Evolutionary conservation across 2,113 vertebrate genomes (phyloP).

Genomic region (Brienomyrus brachyistius): DNA sequence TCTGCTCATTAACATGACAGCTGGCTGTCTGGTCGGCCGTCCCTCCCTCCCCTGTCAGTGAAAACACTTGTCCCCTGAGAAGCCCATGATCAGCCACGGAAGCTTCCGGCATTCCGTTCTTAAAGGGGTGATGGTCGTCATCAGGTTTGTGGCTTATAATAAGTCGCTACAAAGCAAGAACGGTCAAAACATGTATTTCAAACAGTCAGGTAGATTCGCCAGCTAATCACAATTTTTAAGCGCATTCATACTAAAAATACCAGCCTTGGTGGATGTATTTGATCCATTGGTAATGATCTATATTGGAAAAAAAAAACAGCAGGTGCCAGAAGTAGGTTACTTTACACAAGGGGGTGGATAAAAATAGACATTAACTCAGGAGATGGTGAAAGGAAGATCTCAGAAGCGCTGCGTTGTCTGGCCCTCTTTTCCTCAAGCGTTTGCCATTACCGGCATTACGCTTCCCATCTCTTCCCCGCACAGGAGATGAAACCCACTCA

Average conservation of each 20-base stretch:
- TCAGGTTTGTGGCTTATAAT: background rate
- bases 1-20: background rate
- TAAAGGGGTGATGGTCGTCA: background rate
- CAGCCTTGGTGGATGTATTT: background rate
- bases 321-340: constrained; percentile 12
- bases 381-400: background rate
- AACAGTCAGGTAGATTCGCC: background rate
- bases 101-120: background rate
- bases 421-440: background rate
- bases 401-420: background rate
- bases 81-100: background rate
- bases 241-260: background rate
- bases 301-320: background rate
- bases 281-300: constrained; percentile 11
- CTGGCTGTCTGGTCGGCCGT: background rate
- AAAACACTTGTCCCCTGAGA: background rate
- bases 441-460: background rate
- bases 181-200: background rate
- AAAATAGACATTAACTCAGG: constrained; percentile 4
- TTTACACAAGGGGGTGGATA: constrained; percentile 3
- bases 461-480: background rate
- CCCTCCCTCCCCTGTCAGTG: background rate
- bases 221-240: constrained; percentile 3
- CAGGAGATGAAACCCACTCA: constrained; percentile 21
- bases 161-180: background rate